These are phyloP conservation scores for Rhabdomys dilectus DNA, from an alignment of 2,113 vertebrate species.

Conservation along the genomic window DNA sequence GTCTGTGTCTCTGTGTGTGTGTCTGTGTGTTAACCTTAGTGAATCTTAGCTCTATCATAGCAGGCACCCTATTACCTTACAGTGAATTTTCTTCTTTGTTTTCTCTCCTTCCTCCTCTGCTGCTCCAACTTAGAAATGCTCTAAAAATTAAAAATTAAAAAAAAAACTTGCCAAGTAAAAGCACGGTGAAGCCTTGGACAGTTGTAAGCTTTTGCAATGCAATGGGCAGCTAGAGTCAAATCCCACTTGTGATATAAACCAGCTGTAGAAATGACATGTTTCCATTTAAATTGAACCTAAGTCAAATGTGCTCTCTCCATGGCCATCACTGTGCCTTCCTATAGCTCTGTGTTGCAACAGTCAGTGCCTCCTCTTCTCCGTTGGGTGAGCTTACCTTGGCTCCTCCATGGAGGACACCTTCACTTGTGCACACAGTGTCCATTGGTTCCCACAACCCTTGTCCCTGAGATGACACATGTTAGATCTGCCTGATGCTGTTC, in stretches of 20 bases:
- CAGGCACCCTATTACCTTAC: not conserved
- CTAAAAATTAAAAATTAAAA: not conserved
- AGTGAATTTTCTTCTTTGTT: not conserved
- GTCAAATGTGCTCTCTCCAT: not conserved
- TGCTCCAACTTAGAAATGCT: slow-evolving; percentile 40
- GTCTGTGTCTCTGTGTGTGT: not conserved
- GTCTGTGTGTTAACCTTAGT: slow-evolving; percentile 18
- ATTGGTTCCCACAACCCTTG: not conserved
- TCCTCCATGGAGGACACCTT: not conserved
- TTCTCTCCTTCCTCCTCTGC: not conserved
- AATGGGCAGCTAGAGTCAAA: not conserved
- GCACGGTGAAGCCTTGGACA: not conserved
- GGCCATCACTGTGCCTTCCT: not conserved
- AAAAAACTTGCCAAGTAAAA: not conserved
- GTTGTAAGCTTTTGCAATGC: not conserved
- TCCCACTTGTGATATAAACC: not conserved
- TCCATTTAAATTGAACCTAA: slow-evolving; percentile 4
- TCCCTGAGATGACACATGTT: not conserved
- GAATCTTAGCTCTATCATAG: slow-evolving; percentile 50
- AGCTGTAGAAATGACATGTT: not conserved
- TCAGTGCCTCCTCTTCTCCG: not conserved
- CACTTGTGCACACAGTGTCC: too few relatives aligned
- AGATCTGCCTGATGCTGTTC: not conserved
- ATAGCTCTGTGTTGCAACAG: not conserved
- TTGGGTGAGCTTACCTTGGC: not conserved